Percentiles rank a stretch among this genome's conserved stretches.
Evolutionary conservation across 2,113 vertebrate species (phyloP).

Genomic region (Cyrtonyx montezumae): DNA sequence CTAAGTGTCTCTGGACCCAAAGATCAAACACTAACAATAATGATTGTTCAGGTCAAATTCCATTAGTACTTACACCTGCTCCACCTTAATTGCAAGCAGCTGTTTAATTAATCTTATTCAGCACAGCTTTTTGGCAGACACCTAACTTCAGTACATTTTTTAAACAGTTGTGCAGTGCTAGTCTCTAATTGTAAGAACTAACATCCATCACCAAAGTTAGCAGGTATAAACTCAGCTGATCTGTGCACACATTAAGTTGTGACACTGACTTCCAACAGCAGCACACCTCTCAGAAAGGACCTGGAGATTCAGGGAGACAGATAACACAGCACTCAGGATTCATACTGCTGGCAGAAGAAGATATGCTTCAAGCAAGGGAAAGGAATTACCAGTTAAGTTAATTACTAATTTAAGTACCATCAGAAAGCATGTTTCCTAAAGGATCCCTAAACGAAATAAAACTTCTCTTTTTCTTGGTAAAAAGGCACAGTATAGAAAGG

Average conservation of each 20-base stretch:
- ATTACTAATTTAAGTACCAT: neutral
- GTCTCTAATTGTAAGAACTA: neutral
- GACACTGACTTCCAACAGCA: neutral
- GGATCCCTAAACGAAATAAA: neutral
- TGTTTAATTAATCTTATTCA: neutral
- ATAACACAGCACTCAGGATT: neutral
- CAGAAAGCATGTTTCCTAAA: neutral
- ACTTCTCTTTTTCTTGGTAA: rapidly evolving
- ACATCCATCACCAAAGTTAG: neutral
- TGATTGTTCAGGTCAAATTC: neutral
- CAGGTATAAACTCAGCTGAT: neutral
- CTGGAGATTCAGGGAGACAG: neutral
- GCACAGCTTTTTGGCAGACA: neutral
- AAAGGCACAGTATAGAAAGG: neutral
- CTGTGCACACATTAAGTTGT: neutral
- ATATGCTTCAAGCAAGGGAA: neutral
- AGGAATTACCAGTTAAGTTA: neutral
- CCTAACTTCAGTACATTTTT: neutral
- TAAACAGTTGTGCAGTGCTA: neutral
- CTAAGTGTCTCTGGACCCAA: neutral
- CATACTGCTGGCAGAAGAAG: neutral
- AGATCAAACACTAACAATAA: neutral
- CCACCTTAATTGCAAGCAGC: neutral
- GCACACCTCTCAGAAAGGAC: neutral
- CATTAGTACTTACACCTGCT: neutral